Evolutionary conservation across 2,113 vertebrate species (phyloP).

Genomic region (Nematolebias whitei): DNA sequence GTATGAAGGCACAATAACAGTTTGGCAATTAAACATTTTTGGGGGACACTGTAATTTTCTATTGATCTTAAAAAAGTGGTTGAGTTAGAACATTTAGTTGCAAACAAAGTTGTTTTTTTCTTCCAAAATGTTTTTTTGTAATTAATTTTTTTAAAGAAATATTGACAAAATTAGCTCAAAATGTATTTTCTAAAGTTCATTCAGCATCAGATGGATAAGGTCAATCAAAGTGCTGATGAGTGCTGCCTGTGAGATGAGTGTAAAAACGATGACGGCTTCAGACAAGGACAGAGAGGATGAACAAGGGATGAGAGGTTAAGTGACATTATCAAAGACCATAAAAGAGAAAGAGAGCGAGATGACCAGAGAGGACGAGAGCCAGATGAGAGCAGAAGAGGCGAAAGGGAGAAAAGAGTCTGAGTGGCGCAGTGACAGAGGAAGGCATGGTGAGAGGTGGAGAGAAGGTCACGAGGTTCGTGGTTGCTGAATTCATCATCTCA

Average conservation of each 20-base stretch:
- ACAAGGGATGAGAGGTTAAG: constrained; percentile 12
- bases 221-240: constrained; percentile 9
- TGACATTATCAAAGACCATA: constrained; percentile 29
- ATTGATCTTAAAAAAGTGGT: no score
- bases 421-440: constrained; percentile 17
- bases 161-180: not conserved
- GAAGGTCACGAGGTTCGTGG: constrained; percentile 60
- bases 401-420: constrained; percentile 34
- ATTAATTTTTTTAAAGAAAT: no score
- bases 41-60: no score
- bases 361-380: constrained; percentile 26
- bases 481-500: constrained; percentile 49
- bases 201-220: constrained; percentile 2
- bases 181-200: not conserved
- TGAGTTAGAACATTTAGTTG: no score
- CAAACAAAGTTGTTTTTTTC: no score
- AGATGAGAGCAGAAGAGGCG: constrained; percentile 17
- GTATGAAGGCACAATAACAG: no score
- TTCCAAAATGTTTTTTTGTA: no score
- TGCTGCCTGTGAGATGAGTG: constrained; percentile 2
- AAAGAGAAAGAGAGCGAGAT: constrained; percentile 25
- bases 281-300: constrained; percentile 14
- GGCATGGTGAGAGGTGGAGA: constrained; percentile 40
- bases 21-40: no score
- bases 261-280: constrained; percentile 16